Evolutionary conservation across 2,797 vertebrate genomes (phyloP), one percentile per base, ranked within the genome.

Genomic region (Babyrousa celebensis): DNA sequence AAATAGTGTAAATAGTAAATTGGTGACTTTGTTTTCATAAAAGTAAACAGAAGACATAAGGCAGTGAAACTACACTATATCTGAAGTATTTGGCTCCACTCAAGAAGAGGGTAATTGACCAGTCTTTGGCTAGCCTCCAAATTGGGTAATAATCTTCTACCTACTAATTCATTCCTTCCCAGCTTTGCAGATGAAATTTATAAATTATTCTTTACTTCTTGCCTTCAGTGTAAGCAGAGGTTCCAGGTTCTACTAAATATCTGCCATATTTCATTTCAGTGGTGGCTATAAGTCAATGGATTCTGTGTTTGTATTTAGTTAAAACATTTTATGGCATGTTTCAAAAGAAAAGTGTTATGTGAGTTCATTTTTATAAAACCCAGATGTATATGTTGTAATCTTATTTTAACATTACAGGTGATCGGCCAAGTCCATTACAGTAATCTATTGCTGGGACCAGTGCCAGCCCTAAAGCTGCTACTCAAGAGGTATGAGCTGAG

Each of bases 321-420:
- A 87, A 89, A 87, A 95, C 18, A 91, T 63, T 89, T 93, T 87
- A 96, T 77, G 79, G 9, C 88, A 86, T 67, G 32, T 91, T 93
- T 96, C 32, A 84, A 96, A 97, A 27, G 83, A 83, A 96, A 96
- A 96, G 54, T 70, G 60, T 93, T 74, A 77, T 32, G 43, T 54
- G 62, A 96, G 67, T 71, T 12, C 87, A 93, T 92, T 86, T 97
- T 89, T 84, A 89, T 54, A 60, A 18, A 89, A 75, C 65, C 70
- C n/a, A 71, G 86, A 94, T 87, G 52, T 80, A 23, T 65, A 95
- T 62, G 27, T 8, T 91, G 12, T 78, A 93, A 94, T 80, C 71
- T 96, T 92, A 96, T 95, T 97, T 97, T 95, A 95, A 74, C 91
- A 91, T 91, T 80, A 82, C 14, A 85, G 74, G 94, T 94, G 91